A percentile compares a stretch with the other conserved stretches of the same genome.
phyloP scores from a whole-genome alignment of 2,888 invertebrate species.

The Orthosia gothica region DNA sequence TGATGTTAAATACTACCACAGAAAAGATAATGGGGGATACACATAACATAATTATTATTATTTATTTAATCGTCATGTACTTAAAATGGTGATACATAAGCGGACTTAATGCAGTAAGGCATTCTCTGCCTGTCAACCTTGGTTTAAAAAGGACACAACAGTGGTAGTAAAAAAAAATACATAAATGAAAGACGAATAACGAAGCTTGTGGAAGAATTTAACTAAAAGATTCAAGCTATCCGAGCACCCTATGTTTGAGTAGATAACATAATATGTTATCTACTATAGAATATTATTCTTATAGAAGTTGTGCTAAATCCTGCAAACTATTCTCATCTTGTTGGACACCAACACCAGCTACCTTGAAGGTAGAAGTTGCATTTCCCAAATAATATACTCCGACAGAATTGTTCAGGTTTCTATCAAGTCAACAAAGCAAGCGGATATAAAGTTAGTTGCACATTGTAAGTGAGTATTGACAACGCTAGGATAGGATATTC shows the following conservation, averaged over 20 bases:
- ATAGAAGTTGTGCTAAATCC: background rate
- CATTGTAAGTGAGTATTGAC: background rate
- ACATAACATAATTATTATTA: background rate
- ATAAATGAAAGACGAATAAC: too few relatives aligned
- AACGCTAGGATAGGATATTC: background rate
- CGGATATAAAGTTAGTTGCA: background rate
- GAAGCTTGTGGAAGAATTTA: background rate
- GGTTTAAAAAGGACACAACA: too few relatives aligned
- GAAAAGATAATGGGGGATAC: background rate
- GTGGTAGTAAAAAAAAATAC: too few relatives aligned
- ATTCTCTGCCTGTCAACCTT: too few relatives aligned
- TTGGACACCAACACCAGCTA: background rate
- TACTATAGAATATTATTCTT: too few relatives aligned
- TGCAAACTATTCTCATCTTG: background rate
- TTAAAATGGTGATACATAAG: too few relatives aligned
- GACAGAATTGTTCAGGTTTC: background rate
- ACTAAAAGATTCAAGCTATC: background rate
- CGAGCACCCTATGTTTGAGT: background rate
- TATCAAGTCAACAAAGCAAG: background rate
- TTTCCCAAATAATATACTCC: too few relatives aligned
- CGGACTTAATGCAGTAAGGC: too few relatives aligned
- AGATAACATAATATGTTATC: too few relatives aligned
- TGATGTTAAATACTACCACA: slow-evolving; percentile 2
- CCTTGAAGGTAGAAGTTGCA: too few relatives aligned
- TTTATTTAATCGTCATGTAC: too few relatives aligned